Evolutionary conservation across 2,888 invertebrate genomes (phyloP), one percentile per base, ranked within the genome.

Genomic region (Sussaba pulchella): DNA sequence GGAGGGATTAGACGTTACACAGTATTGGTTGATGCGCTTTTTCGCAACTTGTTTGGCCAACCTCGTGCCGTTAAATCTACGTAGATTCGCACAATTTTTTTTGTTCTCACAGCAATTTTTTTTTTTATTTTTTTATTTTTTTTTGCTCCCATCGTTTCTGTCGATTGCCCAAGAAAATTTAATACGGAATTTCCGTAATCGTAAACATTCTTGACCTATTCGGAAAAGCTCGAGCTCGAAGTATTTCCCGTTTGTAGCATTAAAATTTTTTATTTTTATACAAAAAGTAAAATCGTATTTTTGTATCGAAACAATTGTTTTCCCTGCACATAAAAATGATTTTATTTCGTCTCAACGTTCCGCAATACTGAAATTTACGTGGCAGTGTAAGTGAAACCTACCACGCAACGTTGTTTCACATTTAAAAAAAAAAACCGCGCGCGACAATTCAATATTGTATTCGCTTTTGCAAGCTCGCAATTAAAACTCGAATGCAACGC

Each of bases 1-100:
- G 89, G 90, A 90, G 88, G 89, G 89, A 89, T 88, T 89, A 87
- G 85, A 88, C 82, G 84, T 88, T 88, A 86, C 82, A 82, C 81
- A 84, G 82, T 83, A 83, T 85, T 83, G 78, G 57, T 82, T 83
- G 84, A 87, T 82, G 84, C 77, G 80, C 80, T 57, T 26, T 17
- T 8, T 82, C 66, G 77, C 67, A 76, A 59, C 57, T 54, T 31
- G 57, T 69, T 69, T 69, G 47, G 52, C 52, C 19, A 67, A 66
- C 9, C 19, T 19, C 43, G 41, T 39, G 31, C 47, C 19, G 61
- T 66, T 47, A 54, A 66, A 72, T 64, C 63, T 57, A 47, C 67
- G 59, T 52, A 52, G 50, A 69, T 59, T 74, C 52, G 45, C n/a
- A 31, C 43, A 36, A 31, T 57, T 24, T 31, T 19, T 50, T 12